Conservation (phyloP, 2,113 vertebrate genomes). For the Athene cunicularia region DNA sequence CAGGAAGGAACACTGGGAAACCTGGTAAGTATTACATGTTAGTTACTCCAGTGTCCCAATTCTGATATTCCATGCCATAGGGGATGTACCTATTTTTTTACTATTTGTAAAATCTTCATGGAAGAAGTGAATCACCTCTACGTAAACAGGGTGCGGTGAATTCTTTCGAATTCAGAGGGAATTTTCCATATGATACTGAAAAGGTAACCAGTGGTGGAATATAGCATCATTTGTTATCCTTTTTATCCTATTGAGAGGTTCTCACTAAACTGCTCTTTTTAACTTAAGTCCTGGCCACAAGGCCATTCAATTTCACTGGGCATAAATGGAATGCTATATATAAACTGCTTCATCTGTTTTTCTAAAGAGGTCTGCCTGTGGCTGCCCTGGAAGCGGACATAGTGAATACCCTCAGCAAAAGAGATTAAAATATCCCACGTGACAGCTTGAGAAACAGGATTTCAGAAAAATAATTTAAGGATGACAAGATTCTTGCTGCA, state of each 20-base stretch:
- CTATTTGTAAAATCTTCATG: neutral
- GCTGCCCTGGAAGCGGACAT: conserved; percentile 5
- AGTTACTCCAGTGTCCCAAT: neutral
- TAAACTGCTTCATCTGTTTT: conserved; percentile 16
- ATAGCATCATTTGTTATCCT: neutral
- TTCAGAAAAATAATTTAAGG: conserved; percentile 39
- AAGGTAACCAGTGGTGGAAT: neutral
- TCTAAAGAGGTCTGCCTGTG: conserved; percentile 23
- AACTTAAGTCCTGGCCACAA: neutral
- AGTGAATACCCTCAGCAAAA: conserved; percentile 40
- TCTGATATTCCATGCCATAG: neutral
- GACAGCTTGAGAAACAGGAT: conserved; percentile 1
- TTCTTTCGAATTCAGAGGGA: neutral
- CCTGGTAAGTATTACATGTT: neutral
- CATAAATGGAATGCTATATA: conserved; percentile 38
- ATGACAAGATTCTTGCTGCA: conserved; percentile 23
- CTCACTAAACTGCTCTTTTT: conserved; percentile 24
- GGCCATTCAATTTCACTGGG: conserved; percentile 6
- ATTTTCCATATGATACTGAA: neutral
- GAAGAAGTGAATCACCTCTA: neutral
- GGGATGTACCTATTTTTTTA: neutral
- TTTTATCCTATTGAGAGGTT: neutral
- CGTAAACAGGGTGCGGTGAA: neutral
- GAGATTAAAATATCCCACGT: conserved; percentile 36
- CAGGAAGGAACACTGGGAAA: neutral